These are phyloP conservation scores for Parazoanthus swiftii DNA, from an alignment of 92 coral and sea anemone species.

Conservation along the genomic window DNA sequence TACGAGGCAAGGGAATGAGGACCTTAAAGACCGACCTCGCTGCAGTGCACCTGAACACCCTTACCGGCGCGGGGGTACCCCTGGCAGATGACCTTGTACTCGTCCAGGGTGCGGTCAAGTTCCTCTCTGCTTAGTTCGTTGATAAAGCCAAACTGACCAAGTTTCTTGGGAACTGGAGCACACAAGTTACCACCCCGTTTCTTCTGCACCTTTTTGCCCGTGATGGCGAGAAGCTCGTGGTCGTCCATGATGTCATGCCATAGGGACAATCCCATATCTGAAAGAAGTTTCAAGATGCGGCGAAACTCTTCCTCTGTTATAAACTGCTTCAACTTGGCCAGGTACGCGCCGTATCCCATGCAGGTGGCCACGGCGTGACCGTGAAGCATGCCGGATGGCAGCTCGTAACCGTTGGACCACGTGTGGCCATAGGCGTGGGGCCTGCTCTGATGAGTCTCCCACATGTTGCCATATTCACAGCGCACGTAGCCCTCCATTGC, in stretches of 20 bases:
- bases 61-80: constrained; percentile 58
- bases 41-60: constrained; percentile 70
- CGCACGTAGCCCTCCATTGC: constrained; percentile 66
- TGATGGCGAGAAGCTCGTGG: constrained; percentile 34
- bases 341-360: constrained; percentile 74
- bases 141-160: constrained; percentile 68
- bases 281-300: constrained; percentile 61
- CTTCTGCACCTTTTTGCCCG: constrained; percentile 49
- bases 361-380: constrained; percentile 78
- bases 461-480: constrained; percentile 65
- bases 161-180: constrained; percentile 71
- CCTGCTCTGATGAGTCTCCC: constrained; percentile 77
- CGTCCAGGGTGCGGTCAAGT: constrained; percentile 51
- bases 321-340: constrained; percentile 55
- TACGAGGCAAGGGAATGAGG: constrained; percentile 45
- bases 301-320: constrained; percentile 49
- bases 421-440: constrained; percentile 77
- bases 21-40: constrained; percentile 68
- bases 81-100: constrained; percentile 60
- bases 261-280: constrained; percentile 59
- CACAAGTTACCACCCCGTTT: constrained; percentile 70
- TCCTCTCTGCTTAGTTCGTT: constrained; percentile 57
- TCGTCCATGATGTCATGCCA: constrained; percentile 75
- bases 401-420: constrained; percentile 69
- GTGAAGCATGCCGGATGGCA: constrained; percentile 73